Percentiles rank a stretch among this genome's conserved stretches.
These are phyloP conservation scores for Megalops cyprinoides DNA, from an alignment of 2,797 vertebrate species.

Conservation along the genomic window DNA sequence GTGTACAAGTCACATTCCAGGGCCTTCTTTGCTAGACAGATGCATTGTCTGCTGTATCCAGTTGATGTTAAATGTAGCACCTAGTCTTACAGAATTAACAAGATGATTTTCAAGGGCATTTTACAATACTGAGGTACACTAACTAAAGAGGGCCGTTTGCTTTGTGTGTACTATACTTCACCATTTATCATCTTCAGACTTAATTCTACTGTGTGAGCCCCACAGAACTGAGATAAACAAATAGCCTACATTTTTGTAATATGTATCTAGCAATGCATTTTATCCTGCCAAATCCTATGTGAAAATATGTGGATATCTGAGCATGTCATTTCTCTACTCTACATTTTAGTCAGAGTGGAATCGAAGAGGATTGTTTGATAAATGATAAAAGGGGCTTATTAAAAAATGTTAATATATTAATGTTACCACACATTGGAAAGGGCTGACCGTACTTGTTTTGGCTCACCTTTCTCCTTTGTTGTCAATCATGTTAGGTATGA, in stretches of 20 bases:
- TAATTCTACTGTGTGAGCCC: background rate
- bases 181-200: background rate
- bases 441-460: background rate
- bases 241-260: background rate
- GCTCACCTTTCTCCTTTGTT: background rate
- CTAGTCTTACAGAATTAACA: too few relatives aligned
- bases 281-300: background rate
- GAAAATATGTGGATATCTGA: background rate
- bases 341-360: background rate
- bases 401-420: background rate
- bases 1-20: background rate
- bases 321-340: background rate
- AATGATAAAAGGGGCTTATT: background rate
- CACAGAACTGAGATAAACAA: background rate
- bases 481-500: background rate
- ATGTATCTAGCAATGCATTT: background rate
- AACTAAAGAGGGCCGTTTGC: background rate
- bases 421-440: background rate
- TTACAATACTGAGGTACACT: background rate
- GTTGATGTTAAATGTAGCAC: slow-evolving; percentile 11
- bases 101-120: background rate
- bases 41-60: background rate
- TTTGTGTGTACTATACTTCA: background rate
- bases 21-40: background rate
- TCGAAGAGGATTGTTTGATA: background rate